Evolutionary conservation across 1,140 invertebrate genomes (phyloP).

Genomic region (Drosophila suzukii): DNA sequence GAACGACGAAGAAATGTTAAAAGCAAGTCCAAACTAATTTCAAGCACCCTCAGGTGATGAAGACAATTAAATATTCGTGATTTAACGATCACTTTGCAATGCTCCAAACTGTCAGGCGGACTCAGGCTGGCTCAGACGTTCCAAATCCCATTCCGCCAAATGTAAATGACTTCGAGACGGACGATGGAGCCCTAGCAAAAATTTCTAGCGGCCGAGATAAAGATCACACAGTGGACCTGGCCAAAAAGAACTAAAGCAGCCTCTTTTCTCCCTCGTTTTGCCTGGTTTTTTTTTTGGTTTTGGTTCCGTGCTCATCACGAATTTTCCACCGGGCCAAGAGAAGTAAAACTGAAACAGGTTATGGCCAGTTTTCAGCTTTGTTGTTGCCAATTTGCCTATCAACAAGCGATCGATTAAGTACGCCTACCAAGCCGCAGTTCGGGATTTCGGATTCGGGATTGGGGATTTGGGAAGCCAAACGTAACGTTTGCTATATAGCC

Average conservation of each 20-base stretch:
- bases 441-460: constrained; percentile 15
- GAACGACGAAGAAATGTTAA: constrained; percentile 70
- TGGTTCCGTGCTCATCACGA: constrained; percentile 68
- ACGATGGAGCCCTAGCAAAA: constrained; percentile 73
- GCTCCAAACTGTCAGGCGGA: constrained; percentile 75
- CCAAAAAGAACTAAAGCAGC: constrained; percentile 76
- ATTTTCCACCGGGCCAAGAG: constrained; percentile 55
- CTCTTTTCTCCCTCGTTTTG: constrained; percentile 23
- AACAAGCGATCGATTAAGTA: constrained; percentile 84
- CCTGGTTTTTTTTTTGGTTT: constrained; percentile 12
- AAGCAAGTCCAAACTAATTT: constrained; percentile 82
- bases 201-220: constrained; percentile 72
- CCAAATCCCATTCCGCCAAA: constrained; percentile 67
- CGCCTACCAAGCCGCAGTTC: constrained; percentile 67
- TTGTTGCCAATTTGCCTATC: constrained; percentile 84
- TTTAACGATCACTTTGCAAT: constrained; percentile 84
- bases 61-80: constrained; percentile 85
- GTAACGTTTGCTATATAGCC: constrained; percentile 29
- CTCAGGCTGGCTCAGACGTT: constrained; percentile 27
- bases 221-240: constrained; percentile 72
- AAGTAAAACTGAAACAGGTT: constrained; percentile 69
- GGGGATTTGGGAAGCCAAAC: constrained; percentile 22
- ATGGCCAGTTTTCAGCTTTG: constrained; percentile 38
- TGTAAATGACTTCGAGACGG: constrained; percentile 71
- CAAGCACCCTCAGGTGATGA: constrained; percentile 84